Percentiles rank a stretch among this genome's conserved stretches.
Evolutionary conservation across 1,140 invertebrate genomes (phyloP).

Genomic region (Lethrus apterus): DNA sequence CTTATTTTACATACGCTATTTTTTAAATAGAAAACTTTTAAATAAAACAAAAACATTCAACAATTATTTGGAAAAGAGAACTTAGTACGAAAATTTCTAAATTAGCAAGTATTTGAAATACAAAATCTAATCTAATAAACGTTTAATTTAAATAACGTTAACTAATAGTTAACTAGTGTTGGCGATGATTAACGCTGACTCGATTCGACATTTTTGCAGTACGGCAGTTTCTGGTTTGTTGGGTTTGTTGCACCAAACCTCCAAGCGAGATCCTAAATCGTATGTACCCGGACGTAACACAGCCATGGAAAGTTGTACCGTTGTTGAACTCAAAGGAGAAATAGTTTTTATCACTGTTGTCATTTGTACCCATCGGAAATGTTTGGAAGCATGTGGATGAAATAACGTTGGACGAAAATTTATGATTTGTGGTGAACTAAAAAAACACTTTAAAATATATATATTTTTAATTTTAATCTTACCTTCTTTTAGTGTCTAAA

Average conservation of each 20-base stretch:
- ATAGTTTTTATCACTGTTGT: constrained; percentile 28
- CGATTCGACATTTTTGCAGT: constrained; percentile 33
- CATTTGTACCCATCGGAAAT: constrained; percentile 36
- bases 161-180: too few relatives aligned
- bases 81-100: too few relatives aligned
- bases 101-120: not conserved
- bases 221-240: constrained; percentile 24
- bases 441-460: constrained; percentile 12
- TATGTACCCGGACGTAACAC: constrained; percentile 35
- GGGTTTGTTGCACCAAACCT: constrained; percentile 30
- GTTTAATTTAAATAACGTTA: not conserved
- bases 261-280: constrained; percentile 36
- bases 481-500: constrained; percentile 29
- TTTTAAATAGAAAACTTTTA: too few relatives aligned
- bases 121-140: not conserved
- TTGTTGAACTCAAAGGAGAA: constrained; percentile 30
- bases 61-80: too few relatives aligned
- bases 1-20: too few relatives aligned
- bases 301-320: constrained; percentile 29
- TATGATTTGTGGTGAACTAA: constrained; percentile 12
- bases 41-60: too few relatives aligned
- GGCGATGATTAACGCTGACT: constrained; percentile 33
- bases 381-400: constrained; percentile 29
- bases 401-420: constrained; percentile 22
- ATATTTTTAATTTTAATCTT: constrained; percentile 8